Base-by-base conservation (phyloP, 2,888 invertebrate genomes). In the Torymus tubicola region DNA sequence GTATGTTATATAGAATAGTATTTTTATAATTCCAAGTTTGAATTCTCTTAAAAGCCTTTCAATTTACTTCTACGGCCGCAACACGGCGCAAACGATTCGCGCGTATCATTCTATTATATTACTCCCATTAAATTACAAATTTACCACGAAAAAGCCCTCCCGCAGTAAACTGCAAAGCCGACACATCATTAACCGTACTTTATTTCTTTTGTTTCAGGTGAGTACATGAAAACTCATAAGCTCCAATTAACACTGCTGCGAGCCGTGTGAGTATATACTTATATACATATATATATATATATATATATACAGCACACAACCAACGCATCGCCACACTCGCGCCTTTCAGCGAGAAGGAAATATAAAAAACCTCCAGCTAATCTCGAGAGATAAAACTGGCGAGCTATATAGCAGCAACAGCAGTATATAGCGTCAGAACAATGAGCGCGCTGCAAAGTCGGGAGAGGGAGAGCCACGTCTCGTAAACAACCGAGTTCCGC, bases 151-250 rank as follows among this genome's bases (percentile, higher is more conserved):
- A 24, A 64, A 24, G 21, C 14, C 42, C 18, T 16, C n/a, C n/a
- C 42, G 64, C 31, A 50, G 50, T n/a, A 1, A 50, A 50, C 8
- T n/a, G 18, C 60, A 16, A 18, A 12, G 61, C 61, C 21, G 18
- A 61, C 42, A 42, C 42, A 42, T 42, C 42, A 10, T 55, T 63
- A 55, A 64, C 71, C 61, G 50, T 64, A 75, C 52, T 76, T 75
- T 67, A 21, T 81, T 81, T 77, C 18, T 10, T 83, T 63, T 82
- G 78, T 85, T 85, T 78, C 84, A 85, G 85, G 85, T 85, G 79
- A 85, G 85, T 85, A 76, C 77, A 14, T 52, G 52, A 63, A 16
- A 61, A 58, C 24, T 14, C 57, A 18, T 31, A 12, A 74, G 42
- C 16, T 24, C 16, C 75, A 80, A 80, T 76, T 75, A 76, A 76